phyloP scores from a whole-genome alignment of 2,888 invertebrate species.

The Polyommatus iphigenia region DNA sequence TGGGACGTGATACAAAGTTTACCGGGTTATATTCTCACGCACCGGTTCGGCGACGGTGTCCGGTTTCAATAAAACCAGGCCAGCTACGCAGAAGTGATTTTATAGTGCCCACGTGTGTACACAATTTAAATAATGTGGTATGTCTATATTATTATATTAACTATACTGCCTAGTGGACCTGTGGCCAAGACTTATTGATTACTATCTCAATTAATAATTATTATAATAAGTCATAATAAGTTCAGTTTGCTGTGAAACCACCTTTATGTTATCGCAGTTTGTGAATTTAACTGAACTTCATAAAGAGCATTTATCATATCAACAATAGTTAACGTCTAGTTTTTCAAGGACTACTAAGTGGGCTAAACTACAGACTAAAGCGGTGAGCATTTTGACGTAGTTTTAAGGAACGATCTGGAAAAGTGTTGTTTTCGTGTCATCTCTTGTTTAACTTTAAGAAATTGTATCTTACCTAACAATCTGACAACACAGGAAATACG shows the following conservation, averaged over 20 bases:
- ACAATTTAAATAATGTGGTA: too few species aligned
- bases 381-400: neutral
- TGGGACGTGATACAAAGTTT: too few species aligned
- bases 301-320: slow-evolving; percentile 34
- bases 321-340: slow-evolving; percentile 32
- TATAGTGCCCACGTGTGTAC: too few species aligned
- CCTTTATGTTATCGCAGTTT: slow-evolving; percentile 19
- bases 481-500: too few species aligned
- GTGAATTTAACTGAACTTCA: slow-evolving; percentile 30
- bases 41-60: too few species aligned
- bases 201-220: neutral
- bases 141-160: too few species aligned
- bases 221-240: too few species aligned
- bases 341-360: slow-evolving; percentile 9
- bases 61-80: too few species aligned
- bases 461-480: neutral
- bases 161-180: neutral
- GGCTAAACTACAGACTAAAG: slow-evolving; percentile 8
- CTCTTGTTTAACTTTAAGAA: neutral
- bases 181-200: neutral
- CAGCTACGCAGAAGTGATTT: too few species aligned
- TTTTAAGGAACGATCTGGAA: neutral
- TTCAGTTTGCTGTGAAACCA: neutral
- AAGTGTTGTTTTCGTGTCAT: neutral
- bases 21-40: too few species aligned